Evolutionary conservation across 1,140 invertebrate species (phyloP).

Genomic region (Papilio dardanus): DNA sequence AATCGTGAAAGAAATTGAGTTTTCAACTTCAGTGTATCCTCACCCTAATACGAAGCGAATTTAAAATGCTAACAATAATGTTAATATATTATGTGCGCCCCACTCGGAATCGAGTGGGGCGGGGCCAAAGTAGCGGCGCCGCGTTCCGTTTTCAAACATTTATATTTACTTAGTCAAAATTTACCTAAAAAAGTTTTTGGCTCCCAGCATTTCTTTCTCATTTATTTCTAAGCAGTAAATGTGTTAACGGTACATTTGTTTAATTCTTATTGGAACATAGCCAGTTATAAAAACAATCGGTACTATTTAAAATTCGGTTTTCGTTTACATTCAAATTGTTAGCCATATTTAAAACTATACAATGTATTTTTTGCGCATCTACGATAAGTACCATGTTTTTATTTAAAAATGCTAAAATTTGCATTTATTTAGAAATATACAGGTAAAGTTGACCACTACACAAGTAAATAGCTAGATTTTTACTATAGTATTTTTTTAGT

Average conservation of each 20-base stretch:
- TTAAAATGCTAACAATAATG: neutral
- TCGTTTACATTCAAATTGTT: constrained; percentile 16
- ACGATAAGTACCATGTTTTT: neutral
- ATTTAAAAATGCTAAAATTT: neutral
- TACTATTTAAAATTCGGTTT: constrained; percentile 12
- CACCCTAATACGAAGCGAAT: neutral
- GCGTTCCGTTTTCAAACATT: too few relatives aligned
- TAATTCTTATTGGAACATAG: neutral
- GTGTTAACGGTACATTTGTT: constrained; percentile 19
- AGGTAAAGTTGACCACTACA: neutral
- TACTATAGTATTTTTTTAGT: neutral
- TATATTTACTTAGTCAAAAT: too few relatives aligned
- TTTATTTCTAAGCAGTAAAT: too few relatives aligned
- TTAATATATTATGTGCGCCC: too few relatives aligned
- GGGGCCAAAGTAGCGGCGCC: too few relatives aligned
- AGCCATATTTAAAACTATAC: neutral
- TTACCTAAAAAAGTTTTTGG: too few relatives aligned
- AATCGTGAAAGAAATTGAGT: neutral
- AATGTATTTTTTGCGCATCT: neutral
- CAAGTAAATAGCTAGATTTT: neutral
- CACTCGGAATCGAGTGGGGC: too few relatives aligned
- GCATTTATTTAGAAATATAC: neutral
- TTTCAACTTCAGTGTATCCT: neutral
- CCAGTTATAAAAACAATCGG: constrained; percentile 2
- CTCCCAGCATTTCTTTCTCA: too few relatives aligned